Base-by-base conservation (phyloP, 2,113 vertebrate species). In the Barbus barbus region DNA sequence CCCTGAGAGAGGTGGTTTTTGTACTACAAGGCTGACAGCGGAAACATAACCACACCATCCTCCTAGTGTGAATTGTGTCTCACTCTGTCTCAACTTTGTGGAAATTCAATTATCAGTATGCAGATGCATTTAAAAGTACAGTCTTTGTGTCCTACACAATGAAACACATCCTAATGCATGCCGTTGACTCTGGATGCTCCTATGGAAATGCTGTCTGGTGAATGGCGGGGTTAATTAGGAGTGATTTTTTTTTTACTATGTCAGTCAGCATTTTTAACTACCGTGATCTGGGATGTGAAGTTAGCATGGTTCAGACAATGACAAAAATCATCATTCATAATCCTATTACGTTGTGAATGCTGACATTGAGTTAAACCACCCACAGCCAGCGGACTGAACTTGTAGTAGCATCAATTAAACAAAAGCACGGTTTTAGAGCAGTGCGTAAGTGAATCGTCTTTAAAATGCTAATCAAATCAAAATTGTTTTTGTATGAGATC, bases 391-490 rank as follows among this genome's bases (percentile, higher is more conserved):
- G 51, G 14, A 16, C 56, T 78, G 56, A 44, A 61, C 22, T 26
- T 44, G n/a, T 44, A 60, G 31, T 60, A 28, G 3, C 1, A 3
- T 44, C 8, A 44, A 41, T 61, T 9, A 41, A 44, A 53, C 44
- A 11, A 33, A 79, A 51, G 69, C 46, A 56, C 1, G 1, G 44
- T 78, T 51, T 14, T 75, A 56, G 58, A 26, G 38, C 16, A 7
- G 9, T 74, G 4, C 72, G 24, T 18, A 31, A 81, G 7, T 3
- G 31, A 63, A 72, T 11, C 16, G 22, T 73, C 74, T 46, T 81
- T 82, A 72, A 84, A 84, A 82, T 82, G 73, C 26, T 82, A 79
- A 86, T 84, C n/a, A 67, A 67, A 63, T 86, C 31, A 41, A 80
- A 65, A 84, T 72, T 77, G 81, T 63, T 78, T 73, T 56, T 33